A percentile compares a stretch with the other conserved stretches of the same genome.
These are phyloP conservation scores for Lutjanus erythropterus DNA, from an alignment of 2,113 vertebrate species.

Conservation along the genomic window DNA sequence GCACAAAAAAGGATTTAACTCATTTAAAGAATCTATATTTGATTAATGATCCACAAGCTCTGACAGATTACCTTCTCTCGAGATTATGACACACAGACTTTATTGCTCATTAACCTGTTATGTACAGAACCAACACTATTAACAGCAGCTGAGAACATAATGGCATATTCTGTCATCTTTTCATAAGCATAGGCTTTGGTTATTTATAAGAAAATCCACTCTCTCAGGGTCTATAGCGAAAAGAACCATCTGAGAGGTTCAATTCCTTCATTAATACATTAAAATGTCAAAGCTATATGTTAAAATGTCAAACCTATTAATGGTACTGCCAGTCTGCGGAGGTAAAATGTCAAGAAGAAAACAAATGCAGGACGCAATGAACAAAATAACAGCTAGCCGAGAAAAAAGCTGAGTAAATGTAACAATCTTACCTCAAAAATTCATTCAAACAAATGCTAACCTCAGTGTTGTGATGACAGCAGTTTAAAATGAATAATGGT, in stretches of 20 bases:
- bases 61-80: constrained; percentile 24
- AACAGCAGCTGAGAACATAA: constrained; percentile 58
- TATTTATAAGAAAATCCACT: constrained; percentile 60
- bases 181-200: constrained; percentile 32
- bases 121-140: constrained; percentile 51
- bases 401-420: constrained; percentile 38
- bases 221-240: constrained; percentile 53
- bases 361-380: constrained; percentile 62
- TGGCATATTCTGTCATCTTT: constrained; percentile 58
- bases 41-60: constrained; percentile 19
- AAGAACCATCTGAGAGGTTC: constrained; percentile 73
- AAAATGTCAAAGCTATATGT: constrained; percentile 83
- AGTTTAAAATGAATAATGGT: constrained; percentile 1
- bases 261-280: constrained; percentile 73
- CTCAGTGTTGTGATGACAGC: background rate
- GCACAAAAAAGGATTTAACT: background rate
- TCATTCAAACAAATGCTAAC: constrained; percentile 56
- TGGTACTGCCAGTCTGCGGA: constrained; percentile 75
- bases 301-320: constrained; percentile 83
- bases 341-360: constrained; percentile 79
- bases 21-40: constrained; percentile 6
- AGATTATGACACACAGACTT: constrained; percentile 46
- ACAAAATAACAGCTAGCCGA: constrained; percentile 9
- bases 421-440: constrained; percentile 43
- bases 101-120: constrained; percentile 70